Evolutionary conservation across 2,797 vertebrate genomes (phyloP).

Genomic region (Chaenodraco wilsoni): DNA sequence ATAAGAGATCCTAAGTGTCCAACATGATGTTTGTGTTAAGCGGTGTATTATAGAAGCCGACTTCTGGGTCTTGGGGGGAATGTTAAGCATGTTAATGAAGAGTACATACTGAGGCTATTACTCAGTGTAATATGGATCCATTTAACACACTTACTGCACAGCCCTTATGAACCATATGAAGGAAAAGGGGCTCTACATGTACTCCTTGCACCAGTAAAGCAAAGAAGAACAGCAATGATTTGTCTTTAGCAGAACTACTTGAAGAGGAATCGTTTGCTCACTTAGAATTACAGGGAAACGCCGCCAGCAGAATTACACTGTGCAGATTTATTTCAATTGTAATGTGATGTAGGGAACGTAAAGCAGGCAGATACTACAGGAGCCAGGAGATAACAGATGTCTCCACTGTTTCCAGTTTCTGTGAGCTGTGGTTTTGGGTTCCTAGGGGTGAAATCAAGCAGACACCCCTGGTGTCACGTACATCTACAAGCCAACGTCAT

Average conservation of each 20-base stretch:
- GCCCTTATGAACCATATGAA: conserved; percentile 34
- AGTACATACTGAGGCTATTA: conserved; percentile 75
- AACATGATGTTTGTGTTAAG: conserved; percentile 78
- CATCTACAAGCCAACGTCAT: conserved; percentile 62
- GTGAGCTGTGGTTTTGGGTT: conserved; percentile 57
- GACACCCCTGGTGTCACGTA: conserved; percentile 60
- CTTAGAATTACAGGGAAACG: conserved; percentile 30
- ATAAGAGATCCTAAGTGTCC: conserved; percentile 65
- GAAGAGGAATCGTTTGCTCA: conserved; percentile 32
- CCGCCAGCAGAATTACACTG: conserved; percentile 21
- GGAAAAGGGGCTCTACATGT: conserved; percentile 34
- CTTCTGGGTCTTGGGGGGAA: conserved; percentile 74
- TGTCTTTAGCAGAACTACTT: conserved; percentile 27
- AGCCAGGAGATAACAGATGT: conserved; percentile 61
- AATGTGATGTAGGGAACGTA: conserved; percentile 38
- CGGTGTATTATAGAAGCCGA: conserved; percentile 69
- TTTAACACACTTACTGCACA: conserved; percentile 65
- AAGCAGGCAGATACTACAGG: conserved; percentile 30
- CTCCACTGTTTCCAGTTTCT: conserved; percentile 56
- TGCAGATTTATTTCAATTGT: conserved; percentile 21
- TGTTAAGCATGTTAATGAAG: conserved; percentile 78
- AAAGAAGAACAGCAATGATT: conserved; percentile 39
- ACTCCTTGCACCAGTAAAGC: conserved; percentile 51
- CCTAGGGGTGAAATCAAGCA: conserved; percentile 64
- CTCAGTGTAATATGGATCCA: conserved; percentile 67